A percentile compares a stretch with the other conserved stretches of the same genome.
Evolutionary conservation across 2,888 invertebrate genomes (phyloP).

Genomic region (Heliconius hortense): DNA sequence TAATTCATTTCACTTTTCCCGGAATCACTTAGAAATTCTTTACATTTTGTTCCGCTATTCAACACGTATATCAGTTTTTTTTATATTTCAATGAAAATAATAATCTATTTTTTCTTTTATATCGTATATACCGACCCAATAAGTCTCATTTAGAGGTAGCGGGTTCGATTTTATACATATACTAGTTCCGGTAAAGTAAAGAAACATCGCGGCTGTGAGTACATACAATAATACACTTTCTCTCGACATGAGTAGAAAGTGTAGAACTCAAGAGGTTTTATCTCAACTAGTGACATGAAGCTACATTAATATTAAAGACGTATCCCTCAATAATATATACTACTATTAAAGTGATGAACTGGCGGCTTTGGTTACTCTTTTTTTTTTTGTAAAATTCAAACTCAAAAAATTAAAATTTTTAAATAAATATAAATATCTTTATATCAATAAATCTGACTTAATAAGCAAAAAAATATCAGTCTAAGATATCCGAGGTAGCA

Average conservation of each 20-base stretch:
- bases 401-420: no score
- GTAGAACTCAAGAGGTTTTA: conserved; percentile 18
- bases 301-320: conserved; percentile 5
- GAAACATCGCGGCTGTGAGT: conserved; percentile 11
- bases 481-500: background rate
- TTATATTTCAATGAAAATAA: background rate
- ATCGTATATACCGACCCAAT: background rate
- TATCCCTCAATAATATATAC: background rate
- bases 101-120: background rate
- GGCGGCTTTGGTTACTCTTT: background rate
- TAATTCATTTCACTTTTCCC: background rate
- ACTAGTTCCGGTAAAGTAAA: conserved; percentile 2
- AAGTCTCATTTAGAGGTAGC: background rate
- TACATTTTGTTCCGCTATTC: background rate
- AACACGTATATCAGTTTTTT: background rate
- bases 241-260: conserved; percentile 18
- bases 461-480: background rate
- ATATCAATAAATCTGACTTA: background rate
- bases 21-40: background rate
- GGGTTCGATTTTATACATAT: conserved; percentile 30
- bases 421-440: background rate
- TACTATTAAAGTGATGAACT: background rate
- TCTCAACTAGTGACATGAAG: conserved; percentile 12
- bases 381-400: background rate
- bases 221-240: conserved; percentile 19